These are phyloP conservation scores for Zelleria hepariella DNA, from an alignment of 2,888 invertebrate species.

Conservation along the genomic window DNA sequence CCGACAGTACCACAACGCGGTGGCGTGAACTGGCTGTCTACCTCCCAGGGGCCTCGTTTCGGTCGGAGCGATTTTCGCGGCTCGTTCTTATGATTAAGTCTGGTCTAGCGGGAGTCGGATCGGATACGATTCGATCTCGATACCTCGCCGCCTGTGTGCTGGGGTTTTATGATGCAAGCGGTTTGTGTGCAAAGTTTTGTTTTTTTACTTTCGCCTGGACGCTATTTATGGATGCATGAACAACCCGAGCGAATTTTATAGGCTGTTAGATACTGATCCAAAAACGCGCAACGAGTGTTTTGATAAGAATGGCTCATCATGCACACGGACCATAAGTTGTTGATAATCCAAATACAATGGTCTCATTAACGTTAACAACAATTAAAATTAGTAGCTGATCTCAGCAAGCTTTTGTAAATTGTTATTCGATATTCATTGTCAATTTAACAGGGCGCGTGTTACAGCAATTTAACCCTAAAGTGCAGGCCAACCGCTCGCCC, in stretches of 20 bases:
- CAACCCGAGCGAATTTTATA: neutral
- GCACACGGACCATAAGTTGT: neutral
- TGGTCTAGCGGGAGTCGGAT: slow-evolving; percentile 52
- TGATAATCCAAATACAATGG: neutral
- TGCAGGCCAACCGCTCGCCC: slow-evolving; percentile 15
- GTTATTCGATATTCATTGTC: neutral
- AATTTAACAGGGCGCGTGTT: neutral
- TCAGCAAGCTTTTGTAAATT: neutral
- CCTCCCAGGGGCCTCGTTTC: slow-evolving; percentile 59
- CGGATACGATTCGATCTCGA: slow-evolving; percentile 21
- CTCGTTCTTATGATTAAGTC: slow-evolving; percentile 69
- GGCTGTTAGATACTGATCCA: neutral
- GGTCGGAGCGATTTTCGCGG: slow-evolving; percentile 60
- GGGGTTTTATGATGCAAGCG: neutral
- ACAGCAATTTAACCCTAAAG: slow-evolving; percentile 6
- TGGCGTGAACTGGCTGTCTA: slow-evolving; percentile 5
- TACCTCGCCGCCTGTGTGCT: neutral
- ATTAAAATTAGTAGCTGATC: neutral
- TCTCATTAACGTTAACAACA: neutral
- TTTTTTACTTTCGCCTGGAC: neutral
- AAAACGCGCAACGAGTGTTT: too few relatives aligned
- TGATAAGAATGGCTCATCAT: too few relatives aligned
- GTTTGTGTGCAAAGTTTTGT: neutral
- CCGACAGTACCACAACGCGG: neutral
- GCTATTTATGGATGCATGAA: neutral